Percentiles rank a stretch among this genome's conserved stretches.
phyloP scores from a whole-genome alignment of 2,113 vertebrate genomes.

The Cathartes aura region DNA sequence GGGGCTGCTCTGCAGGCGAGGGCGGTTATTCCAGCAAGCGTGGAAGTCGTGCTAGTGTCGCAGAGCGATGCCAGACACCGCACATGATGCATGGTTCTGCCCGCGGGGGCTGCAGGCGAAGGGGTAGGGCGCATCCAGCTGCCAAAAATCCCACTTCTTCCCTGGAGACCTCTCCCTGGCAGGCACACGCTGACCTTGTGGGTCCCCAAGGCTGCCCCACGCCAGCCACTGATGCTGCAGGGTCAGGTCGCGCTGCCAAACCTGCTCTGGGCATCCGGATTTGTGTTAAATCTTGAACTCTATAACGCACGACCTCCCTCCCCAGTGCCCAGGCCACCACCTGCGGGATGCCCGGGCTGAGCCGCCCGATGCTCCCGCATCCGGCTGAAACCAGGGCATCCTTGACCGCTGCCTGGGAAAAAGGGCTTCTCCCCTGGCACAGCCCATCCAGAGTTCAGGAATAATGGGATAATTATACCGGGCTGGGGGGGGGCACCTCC shows the following conservation, averaged over 20 bases:
- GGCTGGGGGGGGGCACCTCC: background rate
- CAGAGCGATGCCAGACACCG: background rate
- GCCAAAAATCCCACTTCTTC: background rate
- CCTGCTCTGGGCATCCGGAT: background rate
- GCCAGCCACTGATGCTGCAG: background rate
- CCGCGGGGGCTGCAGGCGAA: background rate
- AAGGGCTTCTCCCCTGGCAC: background rate
- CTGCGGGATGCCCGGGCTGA: background rate
- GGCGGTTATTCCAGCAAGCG: background rate
- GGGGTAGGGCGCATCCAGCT: background rate
- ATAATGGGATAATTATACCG: fast-evolving
- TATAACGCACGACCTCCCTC: fast-evolving
- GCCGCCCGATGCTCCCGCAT: background rate
- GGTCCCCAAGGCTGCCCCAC: background rate
- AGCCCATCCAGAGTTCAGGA: background rate
- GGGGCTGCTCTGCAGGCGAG: too few relatives aligned
- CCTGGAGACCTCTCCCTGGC: background rate
- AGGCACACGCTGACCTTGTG: background rate
- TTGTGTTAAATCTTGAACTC: background rate
- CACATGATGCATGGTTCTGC: fast-evolving
- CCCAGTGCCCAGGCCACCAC: background rate
- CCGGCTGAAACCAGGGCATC: background rate
- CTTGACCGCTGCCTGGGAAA: fast-evolving
- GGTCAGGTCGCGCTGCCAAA: background rate
- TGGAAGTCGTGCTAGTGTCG: background rate